phyloP scores from a whole-genome alignment of 2,888 invertebrate genomes.

The Lepidonotus clava region DNA sequence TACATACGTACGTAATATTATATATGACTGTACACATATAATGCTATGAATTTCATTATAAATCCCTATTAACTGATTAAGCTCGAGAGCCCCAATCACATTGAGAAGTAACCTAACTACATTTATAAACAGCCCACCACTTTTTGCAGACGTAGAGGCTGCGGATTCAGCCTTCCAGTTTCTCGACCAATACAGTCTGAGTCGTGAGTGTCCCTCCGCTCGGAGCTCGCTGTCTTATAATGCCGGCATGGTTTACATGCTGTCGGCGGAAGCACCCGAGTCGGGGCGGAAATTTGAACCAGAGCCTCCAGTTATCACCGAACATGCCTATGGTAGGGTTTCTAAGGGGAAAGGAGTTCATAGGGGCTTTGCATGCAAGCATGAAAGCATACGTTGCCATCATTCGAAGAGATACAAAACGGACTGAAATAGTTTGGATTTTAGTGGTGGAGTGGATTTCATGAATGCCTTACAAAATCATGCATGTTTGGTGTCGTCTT shows the following conservation, averaged over 20 bases:
- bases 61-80: too few species aligned
- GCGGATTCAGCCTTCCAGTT: background rate
- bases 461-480: too few species aligned
- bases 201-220: background rate
- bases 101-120: too few species aligned
- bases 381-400: too few species aligned
- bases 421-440: background rate
- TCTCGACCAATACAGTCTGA: background rate
- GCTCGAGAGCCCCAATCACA: too few species aligned
- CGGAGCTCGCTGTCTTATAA: background rate
- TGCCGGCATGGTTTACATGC: background rate
- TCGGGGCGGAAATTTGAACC: background rate
- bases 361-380: background rate
- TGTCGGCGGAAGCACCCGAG: background rate
- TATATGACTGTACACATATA: too few species aligned
- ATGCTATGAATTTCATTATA: too few species aligned
- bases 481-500: too few species aligned
- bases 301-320: background rate
- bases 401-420: background rate
- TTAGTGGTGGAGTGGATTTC: background rate
- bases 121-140: too few species aligned
- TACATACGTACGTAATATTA: too few species aligned
- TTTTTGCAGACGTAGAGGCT: background rate
- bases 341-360: background rate
- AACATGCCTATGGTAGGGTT: background rate